Conservation (phyloP, 2,113 vertebrate species). For the Rutilus rutilus region DNA sequence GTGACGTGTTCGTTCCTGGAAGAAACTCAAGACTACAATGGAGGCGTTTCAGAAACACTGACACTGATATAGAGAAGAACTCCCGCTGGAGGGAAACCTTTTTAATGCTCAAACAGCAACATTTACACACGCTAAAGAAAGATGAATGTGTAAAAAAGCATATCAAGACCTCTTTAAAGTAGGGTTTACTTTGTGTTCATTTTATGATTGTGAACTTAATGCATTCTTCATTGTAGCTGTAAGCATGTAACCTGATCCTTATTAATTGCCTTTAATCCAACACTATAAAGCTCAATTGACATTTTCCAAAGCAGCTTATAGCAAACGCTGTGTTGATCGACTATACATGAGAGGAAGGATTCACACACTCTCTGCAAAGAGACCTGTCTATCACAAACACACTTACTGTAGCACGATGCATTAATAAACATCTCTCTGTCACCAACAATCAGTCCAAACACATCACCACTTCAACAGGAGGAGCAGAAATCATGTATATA, state of each 20-base stretch:
- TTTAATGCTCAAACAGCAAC: too few relatives aligned
- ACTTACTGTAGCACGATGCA: slow-evolving; percentile 15
- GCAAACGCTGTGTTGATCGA: slow-evolving; percentile 42
- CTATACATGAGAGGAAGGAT: slow-evolving; percentile 44
- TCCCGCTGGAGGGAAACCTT: too few relatives aligned
- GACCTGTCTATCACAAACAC: slow-evolving; percentile 50
- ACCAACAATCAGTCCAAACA: slow-evolving; percentile 12
- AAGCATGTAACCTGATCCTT: background rate
- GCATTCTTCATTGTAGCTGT: background rate
- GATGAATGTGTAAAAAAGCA: too few relatives aligned
- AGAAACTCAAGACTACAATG: too few relatives aligned
- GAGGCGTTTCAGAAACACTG: too few relatives aligned
- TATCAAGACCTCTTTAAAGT: background rate
- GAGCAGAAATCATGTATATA: background rate
- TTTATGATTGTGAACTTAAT: background rate
- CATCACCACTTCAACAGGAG: slow-evolving; percentile 23
- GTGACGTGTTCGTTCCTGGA: too few relatives aligned
- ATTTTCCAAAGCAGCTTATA: slow-evolving; percentile 28
- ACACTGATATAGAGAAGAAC: too few relatives aligned
- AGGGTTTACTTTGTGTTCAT: background rate
- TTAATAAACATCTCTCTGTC: slow-evolving; percentile 32
- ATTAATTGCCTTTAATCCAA: background rate
- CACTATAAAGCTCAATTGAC: slow-evolving; percentile 12
- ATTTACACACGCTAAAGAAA: too few relatives aligned
- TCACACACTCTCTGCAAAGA: slow-evolving; percentile 46